Evolutionary conservation across 2,888 invertebrate species (phyloP).

Genomic region (Pammene fasciana): DNA sequence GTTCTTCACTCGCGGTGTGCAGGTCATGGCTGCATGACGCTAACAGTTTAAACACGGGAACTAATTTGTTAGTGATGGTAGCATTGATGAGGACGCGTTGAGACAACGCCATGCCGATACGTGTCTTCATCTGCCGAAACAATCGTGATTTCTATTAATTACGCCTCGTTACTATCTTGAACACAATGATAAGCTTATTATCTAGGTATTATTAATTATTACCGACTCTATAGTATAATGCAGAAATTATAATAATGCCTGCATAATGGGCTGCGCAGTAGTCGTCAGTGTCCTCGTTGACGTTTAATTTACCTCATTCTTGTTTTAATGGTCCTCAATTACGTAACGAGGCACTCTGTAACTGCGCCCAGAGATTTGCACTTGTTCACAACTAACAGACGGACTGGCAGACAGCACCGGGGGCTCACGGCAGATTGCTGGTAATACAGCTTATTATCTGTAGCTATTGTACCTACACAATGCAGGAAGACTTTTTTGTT

Average conservation of each 20-base stretch:
- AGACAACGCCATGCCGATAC: slow-evolving; percentile 38
- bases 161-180: slow-evolving; percentile 47
- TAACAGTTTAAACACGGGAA: slow-evolving; percentile 61
- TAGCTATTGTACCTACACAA: slow-evolving; percentile 47
- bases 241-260: slow-evolving; percentile 44
- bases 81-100: slow-evolving; percentile 47
- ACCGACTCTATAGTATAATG: slow-evolving; percentile 45
- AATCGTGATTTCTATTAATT: slow-evolving; percentile 57
- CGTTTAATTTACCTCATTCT: slow-evolving; percentile 56
- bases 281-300: slow-evolving; percentile 56
- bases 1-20: slow-evolving; percentile 47
- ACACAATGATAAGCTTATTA: slow-evolving; percentile 43
- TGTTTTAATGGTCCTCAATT: slow-evolving; percentile 50
- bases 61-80: slow-evolving; percentile 62
- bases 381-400: slow-evolving; percentile 34
- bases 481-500: slow-evolving; percentile 70
- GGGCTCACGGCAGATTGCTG: slow-evolving; percentile 47
- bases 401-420: slow-evolving; percentile 28
- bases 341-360: slow-evolving; percentile 34
- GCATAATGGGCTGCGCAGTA: slow-evolving; percentile 48
- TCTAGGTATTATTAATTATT: slow-evolving; percentile 23
- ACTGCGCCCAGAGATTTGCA: slow-evolving; percentile 29
- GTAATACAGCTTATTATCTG: slow-evolving; percentile 54
- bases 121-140: slow-evolving; percentile 53
- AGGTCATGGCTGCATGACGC: slow-evolving; percentile 65